These are phyloP conservation scores for Urocynchramus pylzowi DNA, from an alignment of 2,113 vertebrate genomes.

Conservation along the genomic window DNA sequence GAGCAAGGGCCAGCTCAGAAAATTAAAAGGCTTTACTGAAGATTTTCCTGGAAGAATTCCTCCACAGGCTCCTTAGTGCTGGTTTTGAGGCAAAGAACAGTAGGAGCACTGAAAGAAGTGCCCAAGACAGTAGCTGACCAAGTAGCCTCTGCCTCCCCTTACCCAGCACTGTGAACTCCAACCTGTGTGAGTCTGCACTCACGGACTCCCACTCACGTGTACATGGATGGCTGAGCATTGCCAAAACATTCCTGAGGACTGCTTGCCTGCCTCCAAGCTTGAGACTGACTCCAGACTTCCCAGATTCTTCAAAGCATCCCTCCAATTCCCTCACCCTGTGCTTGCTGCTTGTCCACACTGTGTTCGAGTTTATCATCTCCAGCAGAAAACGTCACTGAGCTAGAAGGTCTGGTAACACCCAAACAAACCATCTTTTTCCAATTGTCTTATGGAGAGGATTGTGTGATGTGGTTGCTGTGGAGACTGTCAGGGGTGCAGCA, in stretches of 20 bases:
- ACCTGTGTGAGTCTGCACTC: not conserved
- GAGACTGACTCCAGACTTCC: not conserved
- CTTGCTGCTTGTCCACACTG: not conserved
- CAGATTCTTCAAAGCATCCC: not conserved
- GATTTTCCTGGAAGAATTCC: not conserved
- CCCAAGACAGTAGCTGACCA: not conserved
- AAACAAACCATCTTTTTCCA: not conserved
- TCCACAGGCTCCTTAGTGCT: not conserved
- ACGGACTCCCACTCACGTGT: not conserved
- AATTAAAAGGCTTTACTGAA: not conserved
- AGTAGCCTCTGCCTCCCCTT: not conserved
- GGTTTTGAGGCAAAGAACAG: not conserved
- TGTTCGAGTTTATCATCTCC: not conserved
- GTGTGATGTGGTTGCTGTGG: not conserved
- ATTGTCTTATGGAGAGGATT: fast-evolving
- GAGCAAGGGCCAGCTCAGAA: slow-evolving; percentile 1
- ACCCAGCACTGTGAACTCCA: not conserved
- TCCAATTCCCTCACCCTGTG: not conserved
- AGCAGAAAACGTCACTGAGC: not conserved
- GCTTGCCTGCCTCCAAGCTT: not conserved
- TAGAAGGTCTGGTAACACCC: not conserved
- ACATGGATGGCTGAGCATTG: not conserved
- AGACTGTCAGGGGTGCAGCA: not conserved
- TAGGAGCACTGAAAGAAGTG: not conserved
- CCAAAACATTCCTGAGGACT: not conserved